phyloP scores from a whole-genome alignment of 2,888 invertebrate genomes.

The Drosophila multiciliata region DNA sequence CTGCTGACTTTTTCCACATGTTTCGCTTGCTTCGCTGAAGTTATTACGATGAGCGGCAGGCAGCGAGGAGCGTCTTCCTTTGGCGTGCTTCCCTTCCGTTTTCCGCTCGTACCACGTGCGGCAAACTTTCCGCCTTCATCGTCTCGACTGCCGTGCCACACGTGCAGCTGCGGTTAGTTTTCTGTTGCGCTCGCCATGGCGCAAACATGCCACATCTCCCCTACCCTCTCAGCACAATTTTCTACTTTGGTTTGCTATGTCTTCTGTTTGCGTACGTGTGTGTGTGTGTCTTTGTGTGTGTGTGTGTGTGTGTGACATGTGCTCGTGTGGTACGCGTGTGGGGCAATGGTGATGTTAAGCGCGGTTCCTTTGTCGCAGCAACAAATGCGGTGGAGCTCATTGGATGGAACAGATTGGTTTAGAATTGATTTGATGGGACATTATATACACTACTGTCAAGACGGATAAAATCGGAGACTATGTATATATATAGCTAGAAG shows the following conservation, averaged over 20 bases:
- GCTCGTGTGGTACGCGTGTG: conserved; percentile 23
- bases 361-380: conserved; percentile 71
- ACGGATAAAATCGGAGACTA: conserved; percentile 10
- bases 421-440: conserved; percentile 52
- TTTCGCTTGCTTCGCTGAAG: conserved; percentile 26
- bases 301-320: conserved; percentile 13
- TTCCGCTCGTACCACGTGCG: conserved; percentile 56
- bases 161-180: conserved; percentile 72
- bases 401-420: conserved; percentile 68
- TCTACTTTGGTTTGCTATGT: conserved; percentile 36
- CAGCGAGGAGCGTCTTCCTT: conserved; percentile 47
- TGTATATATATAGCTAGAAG: conserved; percentile 10
- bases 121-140: conserved; percentile 57
- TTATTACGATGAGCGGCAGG: conserved; percentile 26
- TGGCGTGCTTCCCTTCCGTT: conserved; percentile 53
- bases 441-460: conserved; percentile 4
- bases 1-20: conserved; percentile 49
- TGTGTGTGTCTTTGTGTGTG: conserved; percentile 21
- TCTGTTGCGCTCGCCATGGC: conserved; percentile 41
- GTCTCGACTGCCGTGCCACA: conserved; percentile 33
- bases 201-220: conserved; percentile 8
- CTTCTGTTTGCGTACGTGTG: conserved; percentile 19
- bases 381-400: conserved; percentile 64
- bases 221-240: conserved; percentile 18
- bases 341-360: conserved; percentile 39